These are phyloP conservation scores for Pocillopora grandis DNA, from an alignment of 92 coral and sea anemone genomes.

Conservation along the genomic window DNA sequence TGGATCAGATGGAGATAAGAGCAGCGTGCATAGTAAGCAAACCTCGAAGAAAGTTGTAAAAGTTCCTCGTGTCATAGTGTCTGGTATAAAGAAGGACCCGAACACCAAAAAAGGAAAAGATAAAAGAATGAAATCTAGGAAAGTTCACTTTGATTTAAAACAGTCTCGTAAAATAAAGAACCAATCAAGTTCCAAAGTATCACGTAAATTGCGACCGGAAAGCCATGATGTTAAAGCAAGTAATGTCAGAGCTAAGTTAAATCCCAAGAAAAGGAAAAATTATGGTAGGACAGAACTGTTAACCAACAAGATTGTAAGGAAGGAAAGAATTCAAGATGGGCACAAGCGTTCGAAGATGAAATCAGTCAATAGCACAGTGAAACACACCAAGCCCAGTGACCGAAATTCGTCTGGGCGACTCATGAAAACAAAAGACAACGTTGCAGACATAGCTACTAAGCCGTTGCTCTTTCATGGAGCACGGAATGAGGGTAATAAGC, in stretches of 20 bases:
- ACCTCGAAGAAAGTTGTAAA: not conserved
- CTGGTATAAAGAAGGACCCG: not conserved
- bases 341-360: not conserved
- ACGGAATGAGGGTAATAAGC: not conserved
- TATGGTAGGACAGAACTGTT: not conserved
- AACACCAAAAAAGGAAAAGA: not conserved
- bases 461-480: not conserved
- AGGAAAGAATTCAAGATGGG: not conserved
- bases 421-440: not conserved
- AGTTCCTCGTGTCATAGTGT: not conserved
- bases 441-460: not conserved
- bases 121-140: not conserved
- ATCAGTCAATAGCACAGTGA: not conserved
- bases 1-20: constrained; percentile 33
- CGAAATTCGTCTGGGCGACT: not conserved
- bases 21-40: not conserved
- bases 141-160: not conserved
- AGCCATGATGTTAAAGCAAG: not conserved
- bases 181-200: not conserved
- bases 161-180: not conserved
- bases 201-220: not conserved
- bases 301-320: not conserved
- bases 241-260: not conserved
- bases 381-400: not conserved
- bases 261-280: not conserved